Evolutionary conservation across 2,113 vertebrate species (phyloP).

Genomic region (Rhinoderma darwinii): DNA sequence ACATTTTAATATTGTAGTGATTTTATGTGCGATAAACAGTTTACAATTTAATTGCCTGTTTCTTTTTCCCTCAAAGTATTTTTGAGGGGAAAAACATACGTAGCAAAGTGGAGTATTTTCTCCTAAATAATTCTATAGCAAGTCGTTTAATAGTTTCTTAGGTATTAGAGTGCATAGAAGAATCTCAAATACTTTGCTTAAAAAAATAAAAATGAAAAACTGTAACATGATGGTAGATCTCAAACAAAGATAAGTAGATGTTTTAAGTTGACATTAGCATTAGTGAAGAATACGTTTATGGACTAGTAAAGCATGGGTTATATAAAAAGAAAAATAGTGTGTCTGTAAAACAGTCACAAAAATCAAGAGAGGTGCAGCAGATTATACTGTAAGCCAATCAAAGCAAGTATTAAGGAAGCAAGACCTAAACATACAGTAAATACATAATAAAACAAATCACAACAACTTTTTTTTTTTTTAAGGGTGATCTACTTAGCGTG

Average conservation of each 20-base stretch:
- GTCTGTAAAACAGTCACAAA: neutral
- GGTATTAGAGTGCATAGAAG: neutral
- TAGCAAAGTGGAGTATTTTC: neutral
- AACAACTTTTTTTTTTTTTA: too few relatives aligned
- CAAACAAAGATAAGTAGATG: neutral
- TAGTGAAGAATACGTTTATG: neutral
- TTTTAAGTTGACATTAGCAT: neutral
- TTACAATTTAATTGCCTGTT: neutral
- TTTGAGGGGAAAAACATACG: neutral
- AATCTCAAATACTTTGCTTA: neutral
- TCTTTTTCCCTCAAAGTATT: too few relatives aligned
- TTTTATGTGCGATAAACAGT: too few relatives aligned
- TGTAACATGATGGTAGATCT: neutral
- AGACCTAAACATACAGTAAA: too few relatives aligned
- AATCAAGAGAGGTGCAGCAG: neutral
- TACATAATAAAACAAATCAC: too few relatives aligned
- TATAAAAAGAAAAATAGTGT: slow-evolving; percentile 60
- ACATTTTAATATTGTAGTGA: too few relatives aligned
- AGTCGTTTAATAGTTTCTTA: neutral
- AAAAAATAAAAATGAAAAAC: neutral
- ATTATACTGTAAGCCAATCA: neutral
- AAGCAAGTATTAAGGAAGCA: neutral
- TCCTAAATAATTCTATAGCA: neutral
- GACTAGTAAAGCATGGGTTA: slow-evolving; percentile 34
- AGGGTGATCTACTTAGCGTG: too few relatives aligned